Base-by-base conservation (phyloP, 2,113 vertebrate species). In the Tyto alba region DNA sequence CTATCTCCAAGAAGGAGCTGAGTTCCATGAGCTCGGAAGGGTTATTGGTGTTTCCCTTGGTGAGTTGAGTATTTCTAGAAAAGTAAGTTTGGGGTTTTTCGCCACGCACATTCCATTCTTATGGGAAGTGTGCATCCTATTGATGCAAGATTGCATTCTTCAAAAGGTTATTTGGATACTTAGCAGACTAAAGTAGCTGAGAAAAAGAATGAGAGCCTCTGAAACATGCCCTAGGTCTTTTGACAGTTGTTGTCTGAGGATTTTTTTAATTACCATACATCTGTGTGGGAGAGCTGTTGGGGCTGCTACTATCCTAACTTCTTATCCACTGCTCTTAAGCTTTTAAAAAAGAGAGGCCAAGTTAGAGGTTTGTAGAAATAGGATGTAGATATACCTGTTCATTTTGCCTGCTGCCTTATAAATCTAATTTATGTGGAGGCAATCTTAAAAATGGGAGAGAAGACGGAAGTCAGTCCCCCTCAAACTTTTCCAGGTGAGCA, bases 11-110 rank as follows among this genome's bases (percentile, higher is more conserved):
- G 97, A 99, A 98, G 43, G 99, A 99, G n/a, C 98, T 99, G 81
- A 99, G 98, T 98, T 98, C 98, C 84, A 99, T 99, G 99, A 99
- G 97, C 40, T 99, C 99, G 9, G 99, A 99, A 91, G 99, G 99
- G 83, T 96, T 99, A 77, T 98, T 99, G 94, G 97, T 99, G 0
- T 99, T 99, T 98, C 99, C 99, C 71, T 97, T 99, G 98, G 99
- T 99, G 96, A 98, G 99, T 98, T 89, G 60, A 86, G 47, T 75
- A 74, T 52, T 75, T 66, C 55, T 91, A 50, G 69, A 79, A 59
- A 82, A 68, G 47, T 55, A 77, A 69, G 67, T 73, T n/a, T 52
- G 43, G 55, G 38, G 13, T 4, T 48, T 90, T 73, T n/a, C 29
- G 38, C 11, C 60, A 5, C 27, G 7, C 5, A 6, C 17, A 4